phyloP scores from a whole-genome alignment of 2,797 vertebrate species.

The Pangasius djambal region DNA sequence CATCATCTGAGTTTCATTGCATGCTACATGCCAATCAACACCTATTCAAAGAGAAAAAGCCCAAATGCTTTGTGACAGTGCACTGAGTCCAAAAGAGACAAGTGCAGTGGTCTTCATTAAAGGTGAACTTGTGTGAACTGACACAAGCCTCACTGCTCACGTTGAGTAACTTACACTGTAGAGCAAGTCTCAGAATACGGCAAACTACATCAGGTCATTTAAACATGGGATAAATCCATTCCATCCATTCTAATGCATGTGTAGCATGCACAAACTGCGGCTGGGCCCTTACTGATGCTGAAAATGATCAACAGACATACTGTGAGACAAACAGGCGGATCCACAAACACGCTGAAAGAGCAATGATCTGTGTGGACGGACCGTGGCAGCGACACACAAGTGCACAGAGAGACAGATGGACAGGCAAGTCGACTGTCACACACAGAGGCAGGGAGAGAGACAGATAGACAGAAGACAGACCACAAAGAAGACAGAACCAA shows the following conservation, averaged over 20 bases:
- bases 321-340: constrained; percentile 37
- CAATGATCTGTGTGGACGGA: constrained; percentile 35
- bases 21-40: constrained; percentile 61
- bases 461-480: constrained; percentile 28
- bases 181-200: constrained; percentile 53
- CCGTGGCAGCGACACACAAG: constrained; percentile 30
- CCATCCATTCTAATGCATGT: constrained; percentile 45
- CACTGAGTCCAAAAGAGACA: constrained; percentile 31
- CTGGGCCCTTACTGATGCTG: constrained; percentile 51
- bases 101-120: constrained; percentile 57
- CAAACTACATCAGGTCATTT: constrained; percentile 46
- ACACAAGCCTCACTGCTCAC: constrained; percentile 33
- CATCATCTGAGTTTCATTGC: constrained; percentile 47
- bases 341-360: constrained; percentile 31
- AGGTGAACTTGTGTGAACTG: constrained; percentile 43
- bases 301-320: constrained; percentile 50
- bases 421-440: constrained; percentile 29
- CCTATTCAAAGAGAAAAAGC: constrained; percentile 30
- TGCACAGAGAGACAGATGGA: constrained; percentile 38
- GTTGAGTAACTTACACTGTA: constrained; percentile 38
- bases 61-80: constrained; percentile 40
- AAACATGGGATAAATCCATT: constrained; percentile 64
- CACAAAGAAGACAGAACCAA: constrained; percentile 22
- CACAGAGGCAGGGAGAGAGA: constrained; percentile 39
- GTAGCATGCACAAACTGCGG: constrained; percentile 41